These are phyloP conservation scores for Pelobates cultripes DNA, from an alignment of 2,797 vertebrate genomes.

Conservation along the genomic window DNA sequence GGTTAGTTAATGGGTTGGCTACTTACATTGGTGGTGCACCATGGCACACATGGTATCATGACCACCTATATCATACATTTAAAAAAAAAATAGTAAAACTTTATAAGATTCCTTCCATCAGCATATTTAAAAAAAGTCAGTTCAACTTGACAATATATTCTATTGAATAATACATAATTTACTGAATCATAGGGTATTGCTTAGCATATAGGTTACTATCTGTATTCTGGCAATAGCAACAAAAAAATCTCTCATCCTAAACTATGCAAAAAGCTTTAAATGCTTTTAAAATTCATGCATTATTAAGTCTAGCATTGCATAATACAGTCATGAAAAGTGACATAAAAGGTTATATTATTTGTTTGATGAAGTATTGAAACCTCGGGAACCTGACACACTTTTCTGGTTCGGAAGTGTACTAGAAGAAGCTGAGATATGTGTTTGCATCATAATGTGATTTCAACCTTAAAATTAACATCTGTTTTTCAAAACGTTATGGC, in stretches of 20 bases:
- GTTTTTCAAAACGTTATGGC: slow-evolving; percentile 44
- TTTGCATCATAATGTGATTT: slow-evolving; percentile 55
- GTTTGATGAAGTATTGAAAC: slow-evolving; percentile 49
- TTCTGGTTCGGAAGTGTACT: slow-evolving; percentile 40
- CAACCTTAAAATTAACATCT: slow-evolving; percentile 57
- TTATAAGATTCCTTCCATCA: no score
- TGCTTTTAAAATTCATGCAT: slow-evolving; percentile 54
- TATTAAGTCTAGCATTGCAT: slow-evolving; percentile 52
- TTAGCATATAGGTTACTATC: background rate
- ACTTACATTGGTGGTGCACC: no score
- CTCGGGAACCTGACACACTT: slow-evolving; percentile 37
- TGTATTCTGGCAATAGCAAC: slow-evolving; percentile 22
- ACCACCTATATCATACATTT: no score
- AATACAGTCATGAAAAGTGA: slow-evolving; percentile 41
- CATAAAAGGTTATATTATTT: slow-evolving; percentile 52
- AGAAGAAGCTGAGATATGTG: slow-evolving; percentile 37
- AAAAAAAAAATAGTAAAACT: no score
- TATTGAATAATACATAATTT: no score
- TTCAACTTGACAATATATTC: no score
- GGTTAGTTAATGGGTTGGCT: no score
- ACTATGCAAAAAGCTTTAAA: slow-evolving; percentile 37
- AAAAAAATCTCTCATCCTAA: slow-evolving; percentile 30
- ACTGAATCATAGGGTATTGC: background rate
- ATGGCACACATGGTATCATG: no score
- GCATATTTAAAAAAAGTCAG: no score